phyloP scores from a whole-genome alignment of 1,140 invertebrate genomes.

The Atta colombica region DNA sequence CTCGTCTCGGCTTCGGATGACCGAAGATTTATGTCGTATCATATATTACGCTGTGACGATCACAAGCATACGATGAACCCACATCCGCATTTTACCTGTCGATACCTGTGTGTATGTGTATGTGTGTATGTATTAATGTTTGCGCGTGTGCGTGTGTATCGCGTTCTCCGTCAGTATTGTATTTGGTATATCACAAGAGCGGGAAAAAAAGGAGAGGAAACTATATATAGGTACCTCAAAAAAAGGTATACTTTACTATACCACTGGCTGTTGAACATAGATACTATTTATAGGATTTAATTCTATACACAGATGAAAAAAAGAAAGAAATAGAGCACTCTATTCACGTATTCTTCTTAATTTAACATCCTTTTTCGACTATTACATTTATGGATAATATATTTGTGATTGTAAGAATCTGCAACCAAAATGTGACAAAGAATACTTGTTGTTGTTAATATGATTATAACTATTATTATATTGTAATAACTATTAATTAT shows the following conservation, averaged over 20 bases:
- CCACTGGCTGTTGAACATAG: conserved; percentile 87
- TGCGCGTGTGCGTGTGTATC: conserved; percentile 60
- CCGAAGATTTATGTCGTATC: conserved; percentile 58
- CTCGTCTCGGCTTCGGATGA: conserved; percentile 62
- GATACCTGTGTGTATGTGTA: conserved; percentile 55
- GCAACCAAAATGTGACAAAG: conserved; percentile 87
- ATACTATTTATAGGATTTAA: conserved; percentile 86
- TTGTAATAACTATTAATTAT: conserved; percentile 81
- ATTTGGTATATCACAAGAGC: conserved; percentile 81
- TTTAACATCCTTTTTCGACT: conserved; percentile 84
- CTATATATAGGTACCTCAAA: conserved; percentile 86
- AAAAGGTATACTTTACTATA: conserved; percentile 86
- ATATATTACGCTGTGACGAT: conserved; percentile 20
- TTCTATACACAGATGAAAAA: conserved; percentile 81
- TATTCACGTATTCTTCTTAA: conserved; percentile 84
- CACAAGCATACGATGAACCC: conserved; percentile 48
- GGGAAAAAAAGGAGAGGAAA: conserved; percentile 79
- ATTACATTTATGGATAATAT: conserved; percentile 85
- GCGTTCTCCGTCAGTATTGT: conserved; percentile 81
- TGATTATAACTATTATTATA: conserved; percentile 85
- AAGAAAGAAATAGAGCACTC: conserved; percentile 82
- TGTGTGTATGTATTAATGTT: conserved; percentile 10
- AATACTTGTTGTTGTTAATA: conserved; percentile 86
- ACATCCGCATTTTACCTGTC: conserved; percentile 60
- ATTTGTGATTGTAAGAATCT: conserved; percentile 87